These are phyloP conservation scores for Dione juno DNA, from an alignment of 2,888 invertebrate species.

Conservation along the genomic window DNA sequence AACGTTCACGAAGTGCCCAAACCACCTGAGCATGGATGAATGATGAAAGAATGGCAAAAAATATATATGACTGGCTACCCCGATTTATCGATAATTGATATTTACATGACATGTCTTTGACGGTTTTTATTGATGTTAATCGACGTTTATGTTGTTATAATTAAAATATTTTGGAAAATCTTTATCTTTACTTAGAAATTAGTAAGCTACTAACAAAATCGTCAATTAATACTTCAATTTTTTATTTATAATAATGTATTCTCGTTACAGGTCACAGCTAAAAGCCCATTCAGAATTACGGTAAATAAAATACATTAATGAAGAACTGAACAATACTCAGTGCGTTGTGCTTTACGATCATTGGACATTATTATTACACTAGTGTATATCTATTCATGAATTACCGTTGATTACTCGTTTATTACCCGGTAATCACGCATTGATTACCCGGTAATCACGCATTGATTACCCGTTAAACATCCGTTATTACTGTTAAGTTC, in stretches of 20 bases:
- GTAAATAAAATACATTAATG: conserved; percentile 52
- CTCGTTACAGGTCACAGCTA: conserved; percentile 55
- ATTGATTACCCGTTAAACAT: conserved; percentile 3
- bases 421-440: not conserved
- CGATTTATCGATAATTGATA: too few relatives aligned
- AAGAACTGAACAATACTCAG: conserved; percentile 67
- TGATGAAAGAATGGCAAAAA: too few relatives aligned
- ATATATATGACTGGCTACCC: too few relatives aligned
- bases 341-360: conserved; percentile 62
- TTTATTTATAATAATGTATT: not conserved
- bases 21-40: too few relatives aligned
- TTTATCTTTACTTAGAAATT: too few relatives aligned
- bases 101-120: too few relatives aligned
- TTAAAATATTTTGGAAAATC: too few relatives aligned
- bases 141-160: too few relatives aligned
- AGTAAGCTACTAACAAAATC: too few relatives aligned
- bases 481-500: conserved; percentile 14
- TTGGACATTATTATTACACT: conserved; percentile 17
- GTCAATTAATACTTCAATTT: not conserved
- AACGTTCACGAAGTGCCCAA: too few relatives aligned
- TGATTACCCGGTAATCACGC: not conserved
- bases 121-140: too few relatives aligned
- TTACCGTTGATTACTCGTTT: not conserved
- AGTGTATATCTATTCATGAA: not conserved
- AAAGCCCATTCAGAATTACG: conserved; percentile 59